phyloP scores from a whole-genome alignment of 2,113 vertebrate genomes.

The Thryonomys swinderianus region DNA sequence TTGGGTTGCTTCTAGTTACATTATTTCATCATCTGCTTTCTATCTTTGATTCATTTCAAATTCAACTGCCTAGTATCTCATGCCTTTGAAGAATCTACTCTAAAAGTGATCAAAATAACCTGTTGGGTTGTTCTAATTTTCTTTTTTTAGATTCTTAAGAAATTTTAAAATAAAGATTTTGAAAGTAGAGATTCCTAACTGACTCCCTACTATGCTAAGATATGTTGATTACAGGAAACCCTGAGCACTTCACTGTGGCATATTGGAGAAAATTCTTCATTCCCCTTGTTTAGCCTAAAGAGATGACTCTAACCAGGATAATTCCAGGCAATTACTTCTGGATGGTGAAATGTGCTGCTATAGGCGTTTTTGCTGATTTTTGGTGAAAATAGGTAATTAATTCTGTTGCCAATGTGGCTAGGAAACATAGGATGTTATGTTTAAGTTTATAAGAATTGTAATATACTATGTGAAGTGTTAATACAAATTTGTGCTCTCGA shows the following conservation, averaged over 20 bases:
- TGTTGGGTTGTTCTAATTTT: background rate
- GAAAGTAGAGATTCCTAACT: background rate
- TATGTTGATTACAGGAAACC: background rate
- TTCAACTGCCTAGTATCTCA: background rate
- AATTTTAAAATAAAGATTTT: background rate
- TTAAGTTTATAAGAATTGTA: slow-evolving; percentile 1
- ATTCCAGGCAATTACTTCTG: background rate
- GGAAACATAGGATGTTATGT: background rate
- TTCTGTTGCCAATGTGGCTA: background rate
- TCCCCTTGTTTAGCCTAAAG: background rate
- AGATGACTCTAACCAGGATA: background rate
- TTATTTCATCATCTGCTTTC: slow-evolving; percentile 18
- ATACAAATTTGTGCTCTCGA: background rate
- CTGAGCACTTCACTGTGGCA: background rate
- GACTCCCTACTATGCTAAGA: background rate
- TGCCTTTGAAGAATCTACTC: background rate
- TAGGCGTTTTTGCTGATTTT: slow-evolving; percentile 8
- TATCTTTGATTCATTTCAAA: slow-evolving; percentile 40
- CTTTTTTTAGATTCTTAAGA: background rate
- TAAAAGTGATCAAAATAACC: background rate
- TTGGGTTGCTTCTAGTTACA: background rate
- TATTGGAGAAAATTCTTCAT: background rate
- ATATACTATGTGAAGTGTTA: slow-evolving; percentile 23
- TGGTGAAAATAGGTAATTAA: background rate
- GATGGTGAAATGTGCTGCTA: background rate